Evolutionary conservation across 1,140 invertebrate species (phyloP), one percentile per base, ranked within the genome.

Genomic region (Paralvinella palmiformis): DNA sequence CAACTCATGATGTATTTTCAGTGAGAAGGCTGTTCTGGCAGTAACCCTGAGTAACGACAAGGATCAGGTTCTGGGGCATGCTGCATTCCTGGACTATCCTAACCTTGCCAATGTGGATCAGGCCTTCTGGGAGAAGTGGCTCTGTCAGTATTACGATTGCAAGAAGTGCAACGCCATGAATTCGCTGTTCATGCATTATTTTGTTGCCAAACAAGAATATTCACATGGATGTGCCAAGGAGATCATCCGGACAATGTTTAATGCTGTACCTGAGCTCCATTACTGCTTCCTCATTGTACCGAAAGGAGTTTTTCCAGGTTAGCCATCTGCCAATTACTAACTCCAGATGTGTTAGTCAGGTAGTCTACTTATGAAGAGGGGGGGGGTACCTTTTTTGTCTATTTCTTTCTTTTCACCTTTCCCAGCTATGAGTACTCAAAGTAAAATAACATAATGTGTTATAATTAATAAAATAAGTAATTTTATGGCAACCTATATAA

Each of bases 41-140:
- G 72, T 81, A 5, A 80, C 79, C 10, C 59, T 81, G 20, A 72
- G 69, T 41, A 79, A 79, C 67, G 73, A 79, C n/a, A 71, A 71
- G 37, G 76, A 79, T 44, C 74, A 77, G 37, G 72, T 81, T 17
- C 68, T 80, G 59, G 79, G 73, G 10, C 75, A 80, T 69, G 79
- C 77, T 36, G 75, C 76, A 35, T 81, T 81, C 59, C 75, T 75
- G 69, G 79, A 81, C 66, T 80, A 77, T 65, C 78, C 79, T 22
- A 80, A 80, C 63, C 37, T 74, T 33, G 35, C 64, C 20, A 68
- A 67, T 61, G 71, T 79, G 29, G 72, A 78, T 58, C 66, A 71
- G 45, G 73, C 72, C 6, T 66, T 71, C 13, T 80, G 79, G 78
- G 76, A 79, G 59, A 59, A 64, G 1, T 79, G 76, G 76, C 59